These are phyloP conservation scores for Ursus arctos DNA, from an alignment of 2,113 vertebrate species.

Conservation along the genomic window DNA sequence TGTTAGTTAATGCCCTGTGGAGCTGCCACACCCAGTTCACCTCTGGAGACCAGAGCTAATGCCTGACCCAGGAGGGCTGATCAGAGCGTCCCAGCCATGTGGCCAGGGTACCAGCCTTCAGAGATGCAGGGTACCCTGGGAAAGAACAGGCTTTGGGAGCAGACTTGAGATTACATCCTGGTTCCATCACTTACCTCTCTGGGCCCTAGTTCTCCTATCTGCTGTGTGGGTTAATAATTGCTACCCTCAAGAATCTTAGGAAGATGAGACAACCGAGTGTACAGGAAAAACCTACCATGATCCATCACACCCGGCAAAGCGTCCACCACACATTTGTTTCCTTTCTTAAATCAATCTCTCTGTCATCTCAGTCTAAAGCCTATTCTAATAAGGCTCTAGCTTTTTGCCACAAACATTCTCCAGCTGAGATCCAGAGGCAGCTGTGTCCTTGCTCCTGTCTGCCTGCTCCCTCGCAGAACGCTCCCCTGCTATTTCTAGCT, in stretches of 20 bases:
- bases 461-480: background rate
- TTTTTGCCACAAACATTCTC: background rate
- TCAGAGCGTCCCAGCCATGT: background rate
- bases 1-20: background rate
- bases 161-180: background rate
- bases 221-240: background rate
- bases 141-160: background rate
- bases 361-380: background rate
- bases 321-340: background rate
- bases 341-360: background rate
- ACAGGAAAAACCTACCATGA: background rate
- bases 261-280: background rate
- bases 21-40: background rate
- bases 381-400: background rate
- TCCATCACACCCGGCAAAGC: background rate
- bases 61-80: background rate
- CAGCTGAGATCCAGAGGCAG: background rate
- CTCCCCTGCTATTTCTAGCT: slow-evolving; percentile 64
- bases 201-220: background rate
- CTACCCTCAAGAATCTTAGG: background rate
- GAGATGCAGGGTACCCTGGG: background rate
- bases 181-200: background rate
- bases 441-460: background rate
- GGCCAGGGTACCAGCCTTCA: background rate
- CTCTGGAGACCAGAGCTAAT: background rate